These are phyloP conservation scores for Venturia canescens DNA, from an alignment of 1,140 invertebrate genomes.

Conservation along the genomic window DNA sequence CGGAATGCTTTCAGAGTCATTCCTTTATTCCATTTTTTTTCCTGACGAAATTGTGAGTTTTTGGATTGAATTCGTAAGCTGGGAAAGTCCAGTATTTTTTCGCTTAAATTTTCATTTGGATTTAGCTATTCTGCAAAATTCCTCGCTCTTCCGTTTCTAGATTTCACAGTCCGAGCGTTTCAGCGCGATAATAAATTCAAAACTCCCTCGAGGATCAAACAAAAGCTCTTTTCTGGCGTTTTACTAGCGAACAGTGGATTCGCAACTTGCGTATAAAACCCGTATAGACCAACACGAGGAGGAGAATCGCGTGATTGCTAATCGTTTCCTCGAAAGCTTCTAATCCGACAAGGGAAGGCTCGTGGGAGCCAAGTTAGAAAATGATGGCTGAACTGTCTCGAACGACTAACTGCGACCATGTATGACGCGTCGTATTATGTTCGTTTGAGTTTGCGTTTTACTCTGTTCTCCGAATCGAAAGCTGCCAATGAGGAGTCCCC, in stretches of 20 bases:
- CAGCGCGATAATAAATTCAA: no score
- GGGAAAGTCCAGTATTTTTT: no score
- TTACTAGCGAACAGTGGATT: not conserved
- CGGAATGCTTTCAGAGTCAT: no score
- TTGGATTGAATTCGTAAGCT: no score
- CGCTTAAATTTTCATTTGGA: no score
- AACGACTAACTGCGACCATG: not conserved
- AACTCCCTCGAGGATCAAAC: no score
- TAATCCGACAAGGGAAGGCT: not conserved
- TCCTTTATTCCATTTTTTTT: no score
- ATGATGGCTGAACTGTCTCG: not conserved
- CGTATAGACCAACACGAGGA: not conserved
- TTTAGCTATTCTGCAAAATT: no score
- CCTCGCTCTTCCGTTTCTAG: no score
- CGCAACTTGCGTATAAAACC: not conserved
- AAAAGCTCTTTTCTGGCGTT: not conserved
- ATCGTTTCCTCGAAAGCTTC: not conserved
- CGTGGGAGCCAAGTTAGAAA: not conserved
- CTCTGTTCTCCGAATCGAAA: slow-evolving; percentile 9
- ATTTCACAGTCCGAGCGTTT: no score
- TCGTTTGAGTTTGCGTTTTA: slow-evolving; percentile 15
- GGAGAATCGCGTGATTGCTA: not conserved
- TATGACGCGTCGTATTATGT: not conserved
- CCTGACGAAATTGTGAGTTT: no score
- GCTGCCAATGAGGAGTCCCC: not conserved